Base-by-base conservation (phyloP, 2,113 vertebrate genomes). In the Chitala chitala region DNA sequence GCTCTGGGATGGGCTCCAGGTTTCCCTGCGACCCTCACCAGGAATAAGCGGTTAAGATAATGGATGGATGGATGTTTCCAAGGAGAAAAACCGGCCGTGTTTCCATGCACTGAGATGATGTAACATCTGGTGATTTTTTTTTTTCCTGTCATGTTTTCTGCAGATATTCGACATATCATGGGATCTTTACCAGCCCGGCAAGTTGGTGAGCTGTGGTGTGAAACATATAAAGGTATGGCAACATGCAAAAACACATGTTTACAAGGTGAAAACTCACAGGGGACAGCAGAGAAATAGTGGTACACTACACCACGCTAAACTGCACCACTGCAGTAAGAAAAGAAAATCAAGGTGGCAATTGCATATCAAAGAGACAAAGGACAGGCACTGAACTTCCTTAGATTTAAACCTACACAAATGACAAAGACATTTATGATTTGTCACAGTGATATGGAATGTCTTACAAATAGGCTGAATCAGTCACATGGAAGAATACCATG, bases 81-180 rank as follows among this genome's bases (percentile, higher is more conserved):
- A 48, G 9, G n/a, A n/a, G n/a, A n/a, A n/a, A n/a, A n/a, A n/a
- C n/a, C n/a, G n/a, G n/a, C n/a, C n/a, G n/a, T n/a, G 31, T 13
- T 55, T 4, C 17, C 36, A 2, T 38, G 44, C 44, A 42, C 33
- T 24, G 22, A 13, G 20, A 12, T 55, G 33, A 40, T 10, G 40
- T 55, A n/a, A n/a, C n/a, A n/a, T n/a, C n/a, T n/a, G n/a, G n/a
- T n/a, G n/a, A n/a, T 40, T 54, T 54, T 42, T 42, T n/a, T 59
- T 33, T 38, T n/a, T 73, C 70, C 76, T 0, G 65, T 46, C 55
- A 74, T 78, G 50, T 85, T 73, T 51, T 79, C 55, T 79, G 76
- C 87, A 95, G 94, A 94, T 95, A 90, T 95, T 94, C 89, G 94
- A 95, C 87, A 92, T 95, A 86, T 94, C 94, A 81, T 95, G 94